These are phyloP conservation scores for Hybos culiciformis DNA, from an alignment of 2,888 invertebrate genomes.

Conservation along the genomic window DNA sequence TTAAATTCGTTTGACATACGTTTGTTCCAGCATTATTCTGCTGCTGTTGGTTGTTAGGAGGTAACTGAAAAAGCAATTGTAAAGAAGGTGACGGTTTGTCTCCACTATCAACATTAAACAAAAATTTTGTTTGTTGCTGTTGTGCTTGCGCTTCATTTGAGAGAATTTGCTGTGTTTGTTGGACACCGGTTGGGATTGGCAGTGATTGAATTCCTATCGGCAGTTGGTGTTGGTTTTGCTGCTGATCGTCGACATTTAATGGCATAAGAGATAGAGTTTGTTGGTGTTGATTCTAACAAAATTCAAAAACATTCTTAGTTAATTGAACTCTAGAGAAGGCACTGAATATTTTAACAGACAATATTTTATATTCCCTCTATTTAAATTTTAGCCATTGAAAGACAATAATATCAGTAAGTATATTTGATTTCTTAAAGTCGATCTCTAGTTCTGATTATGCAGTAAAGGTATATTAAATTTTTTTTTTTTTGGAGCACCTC, in stretches of 20 bases:
- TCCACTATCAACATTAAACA: slow-evolving; percentile 33
- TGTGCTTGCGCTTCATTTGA: slow-evolving; percentile 23
- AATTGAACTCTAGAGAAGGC: no score
- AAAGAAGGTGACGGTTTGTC: slow-evolving; percentile 34
- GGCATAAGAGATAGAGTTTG: slow-evolving; percentile 31
- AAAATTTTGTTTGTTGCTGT: slow-evolving; percentile 33
- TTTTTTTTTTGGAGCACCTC: no score
- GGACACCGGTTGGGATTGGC: slow-evolving; percentile 14
- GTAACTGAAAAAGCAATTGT: slow-evolving; percentile 34
- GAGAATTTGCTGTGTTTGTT: slow-evolving; percentile 20
- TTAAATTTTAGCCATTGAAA: no score
- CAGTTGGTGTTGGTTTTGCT: slow-evolving; percentile 25
- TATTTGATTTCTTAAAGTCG: no score
- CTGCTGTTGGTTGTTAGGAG: slow-evolving; percentile 19
- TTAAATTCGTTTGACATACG: no score
- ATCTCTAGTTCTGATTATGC: no score
- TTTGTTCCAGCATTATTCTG: slow-evolving; percentile 11
- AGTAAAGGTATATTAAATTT: no score
- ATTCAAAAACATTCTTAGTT: not conserved
- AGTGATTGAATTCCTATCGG: slow-evolving; percentile 23
- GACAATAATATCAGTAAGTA: no score
- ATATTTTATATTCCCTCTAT: not conserved
- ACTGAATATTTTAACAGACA: slow-evolving; percentile 10
- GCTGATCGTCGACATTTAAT: slow-evolving; percentile 24
- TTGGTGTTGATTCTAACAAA: slow-evolving; percentile 28